Conservation (phyloP, 1,140 invertebrate species). For the Pseudomyrmex dendroicus region DNA sequence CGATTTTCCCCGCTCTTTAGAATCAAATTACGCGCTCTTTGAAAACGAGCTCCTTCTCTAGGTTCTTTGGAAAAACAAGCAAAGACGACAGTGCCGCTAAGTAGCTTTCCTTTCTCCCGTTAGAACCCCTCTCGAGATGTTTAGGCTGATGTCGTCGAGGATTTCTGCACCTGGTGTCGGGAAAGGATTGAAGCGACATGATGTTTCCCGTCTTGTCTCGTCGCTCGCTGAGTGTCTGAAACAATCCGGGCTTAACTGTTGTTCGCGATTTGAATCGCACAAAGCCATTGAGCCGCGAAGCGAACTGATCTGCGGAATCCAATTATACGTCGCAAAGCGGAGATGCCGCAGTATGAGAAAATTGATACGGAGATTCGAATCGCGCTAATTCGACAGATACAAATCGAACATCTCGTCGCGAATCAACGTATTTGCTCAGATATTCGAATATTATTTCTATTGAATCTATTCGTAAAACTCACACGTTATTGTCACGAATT, state of each 20-base stretch:
- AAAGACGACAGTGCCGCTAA: conserved; percentile 76
- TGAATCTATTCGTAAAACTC: neutral
- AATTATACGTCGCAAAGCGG: conserved; percentile 2
- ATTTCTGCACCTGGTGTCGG: conserved; percentile 74
- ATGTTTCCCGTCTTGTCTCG: conserved; percentile 52
- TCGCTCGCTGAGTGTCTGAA: conserved; percentile 42
- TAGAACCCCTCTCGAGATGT: conserved; percentile 70
- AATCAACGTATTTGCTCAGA: too few relatives aligned
- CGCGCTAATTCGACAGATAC: neutral
- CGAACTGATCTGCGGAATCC: neutral
- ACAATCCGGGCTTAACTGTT: conserved; percentile 42
- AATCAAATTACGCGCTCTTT: conserved; percentile 68
- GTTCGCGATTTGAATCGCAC: neutral
- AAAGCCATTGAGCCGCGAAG: conserved; percentile 1
- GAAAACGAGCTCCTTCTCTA: conserved; percentile 61
- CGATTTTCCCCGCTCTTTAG: neutral
- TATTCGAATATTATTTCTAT: too few relatives aligned
- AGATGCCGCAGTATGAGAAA: neutral
- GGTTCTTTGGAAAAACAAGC: conserved; percentile 74
- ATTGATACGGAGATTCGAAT: neutral
- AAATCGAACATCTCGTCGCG: too few relatives aligned
- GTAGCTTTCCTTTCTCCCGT: conserved; percentile 70
- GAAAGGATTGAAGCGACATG: conserved; percentile 67
- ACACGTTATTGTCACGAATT: neutral
- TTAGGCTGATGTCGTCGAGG: conserved; percentile 72